phyloP scores from a whole-genome alignment of 2,797 vertebrate species.

The Notoglanidium macrostoma region DNA sequence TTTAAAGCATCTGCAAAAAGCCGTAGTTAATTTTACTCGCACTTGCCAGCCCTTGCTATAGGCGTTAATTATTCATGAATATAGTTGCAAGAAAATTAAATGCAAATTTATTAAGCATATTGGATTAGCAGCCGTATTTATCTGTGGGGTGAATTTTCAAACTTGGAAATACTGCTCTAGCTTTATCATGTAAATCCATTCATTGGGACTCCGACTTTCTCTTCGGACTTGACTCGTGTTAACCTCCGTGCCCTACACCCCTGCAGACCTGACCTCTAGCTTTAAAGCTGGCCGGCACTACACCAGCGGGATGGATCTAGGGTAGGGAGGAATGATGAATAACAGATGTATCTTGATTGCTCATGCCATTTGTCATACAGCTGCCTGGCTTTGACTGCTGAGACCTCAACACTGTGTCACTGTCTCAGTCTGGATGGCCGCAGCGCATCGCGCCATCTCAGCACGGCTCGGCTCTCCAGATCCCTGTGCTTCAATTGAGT shows the following conservation, averaged over 20 bases:
- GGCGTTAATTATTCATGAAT: not conserved
- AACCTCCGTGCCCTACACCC: conserved; percentile 33
- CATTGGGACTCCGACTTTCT: not conserved
- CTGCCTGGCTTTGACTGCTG: conserved; percentile 67
- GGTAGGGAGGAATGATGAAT: conserved; percentile 65
- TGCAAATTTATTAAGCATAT: not conserved
- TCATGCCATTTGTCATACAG: conserved; percentile 74
- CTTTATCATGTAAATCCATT: conserved; percentile 17
- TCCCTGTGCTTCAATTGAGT: conserved; percentile 48
- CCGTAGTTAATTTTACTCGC: not conserved
- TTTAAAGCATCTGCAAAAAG: not conserved
- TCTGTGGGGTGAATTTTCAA: not conserved
- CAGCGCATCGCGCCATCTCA: conserved; percentile 66
- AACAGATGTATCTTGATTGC: conserved; percentile 76
- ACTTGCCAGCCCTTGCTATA: not conserved
- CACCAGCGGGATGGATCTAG: conserved; percentile 57
- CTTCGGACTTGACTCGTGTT: conserved; percentile 31
- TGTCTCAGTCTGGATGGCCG: conserved; percentile 60
- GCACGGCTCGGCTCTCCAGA: conserved; percentile 60
- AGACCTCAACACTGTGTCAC: conserved; percentile 71
- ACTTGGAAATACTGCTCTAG: not conserved
- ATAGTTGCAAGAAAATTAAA: not conserved
- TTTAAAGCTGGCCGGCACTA: conserved; percentile 41
- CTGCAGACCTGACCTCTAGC: conserved; percentile 3
- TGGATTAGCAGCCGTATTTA: not conserved